Base-by-base conservation (phyloP, 2,888 invertebrate genomes). In the Prenolepis imparis region DNA sequence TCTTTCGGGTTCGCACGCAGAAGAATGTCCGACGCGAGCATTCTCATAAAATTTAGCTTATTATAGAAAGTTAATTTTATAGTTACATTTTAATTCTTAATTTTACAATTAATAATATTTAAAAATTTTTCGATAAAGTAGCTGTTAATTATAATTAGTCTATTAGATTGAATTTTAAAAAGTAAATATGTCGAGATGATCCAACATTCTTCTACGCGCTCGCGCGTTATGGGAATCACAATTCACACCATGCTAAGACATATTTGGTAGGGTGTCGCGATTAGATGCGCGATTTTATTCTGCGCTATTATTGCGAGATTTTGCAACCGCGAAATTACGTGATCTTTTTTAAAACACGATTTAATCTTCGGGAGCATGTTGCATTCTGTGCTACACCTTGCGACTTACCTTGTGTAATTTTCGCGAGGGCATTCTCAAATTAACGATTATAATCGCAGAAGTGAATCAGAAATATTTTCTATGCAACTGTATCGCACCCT, bases 211-310 rank as follows among this genome's bases (percentile, higher is more conserved):
- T 83, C 78, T 83, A 63, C 67, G 67, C 28, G 78, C 48, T 52
- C 67, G 39, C 39, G 28, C 39, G 28, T 78, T 78, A 68, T 67
- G 78, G 83, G 78, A 78, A 66, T 44, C 78, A 77, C 67, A 83
- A 68, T 64, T 68, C 78, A 78, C 78, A 78, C 78, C 78, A 83
- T 83, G 83, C 78, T 78, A 52, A 83, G 68, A 72, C 32, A 55
- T 52, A 52, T 78, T 57, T 78, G 41, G 41, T 44, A 36, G 59
- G 55, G 55, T 15, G 24, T 44, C 28, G 44, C 32, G 11, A 57
- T 59, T 80, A 44, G 41, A 68, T 21, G 55, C 41, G 36, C 39
- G 39, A 64, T 11, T 57, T 61, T 15, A 44, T n/a, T 66, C 32
- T 32, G n/a, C 41, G 12, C 5, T 39, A 39, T 36, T 57, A 21